Conservation (phyloP, 2,113 vertebrate genomes). For the Spizaetus ornatus region DNA sequence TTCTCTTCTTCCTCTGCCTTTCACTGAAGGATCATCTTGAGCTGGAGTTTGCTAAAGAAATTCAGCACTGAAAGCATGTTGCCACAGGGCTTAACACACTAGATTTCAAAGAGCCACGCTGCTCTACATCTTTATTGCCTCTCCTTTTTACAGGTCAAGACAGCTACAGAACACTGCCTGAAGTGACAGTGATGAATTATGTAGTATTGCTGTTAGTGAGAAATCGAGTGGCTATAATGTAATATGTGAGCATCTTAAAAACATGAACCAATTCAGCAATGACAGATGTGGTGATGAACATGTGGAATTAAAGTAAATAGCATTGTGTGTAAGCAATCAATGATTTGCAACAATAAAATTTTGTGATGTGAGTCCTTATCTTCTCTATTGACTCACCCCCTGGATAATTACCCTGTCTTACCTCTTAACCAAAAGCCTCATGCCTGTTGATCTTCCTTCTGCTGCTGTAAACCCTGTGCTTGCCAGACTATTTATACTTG, state of each 20-base stretch:
- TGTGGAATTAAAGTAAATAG: conserved; percentile 44
- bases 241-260: conserved; percentile 61
- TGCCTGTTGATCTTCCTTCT: not conserved
- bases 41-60: conserved; percentile 4
- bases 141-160: conserved; percentile 45
- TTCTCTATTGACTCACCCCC: not conserved
- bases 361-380: not conserved
- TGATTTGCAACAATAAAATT: conserved; percentile 47
- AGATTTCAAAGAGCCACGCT: conserved; percentile 12
- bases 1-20: not conserved
- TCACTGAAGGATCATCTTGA: not conserved
- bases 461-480: not conserved
- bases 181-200: conserved; percentile 60
- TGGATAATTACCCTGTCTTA: not conserved
- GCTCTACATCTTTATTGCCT: conserved; percentile 31
- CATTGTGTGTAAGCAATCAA: conserved; percentile 17
- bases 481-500: not conserved
- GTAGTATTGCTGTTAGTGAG: conserved; percentile 34
- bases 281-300: conserved; percentile 33
- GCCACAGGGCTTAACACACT: not conserved
- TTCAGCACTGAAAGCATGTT: not conserved
- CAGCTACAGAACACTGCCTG: conserved; percentile 11
- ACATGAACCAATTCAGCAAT: conserved; percentile 38
- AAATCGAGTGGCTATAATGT: conserved; percentile 60
- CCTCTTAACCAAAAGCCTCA: not conserved